Conservation (phyloP, 2,113 vertebrate species). For the Phaethornis superciliosus region DNA sequence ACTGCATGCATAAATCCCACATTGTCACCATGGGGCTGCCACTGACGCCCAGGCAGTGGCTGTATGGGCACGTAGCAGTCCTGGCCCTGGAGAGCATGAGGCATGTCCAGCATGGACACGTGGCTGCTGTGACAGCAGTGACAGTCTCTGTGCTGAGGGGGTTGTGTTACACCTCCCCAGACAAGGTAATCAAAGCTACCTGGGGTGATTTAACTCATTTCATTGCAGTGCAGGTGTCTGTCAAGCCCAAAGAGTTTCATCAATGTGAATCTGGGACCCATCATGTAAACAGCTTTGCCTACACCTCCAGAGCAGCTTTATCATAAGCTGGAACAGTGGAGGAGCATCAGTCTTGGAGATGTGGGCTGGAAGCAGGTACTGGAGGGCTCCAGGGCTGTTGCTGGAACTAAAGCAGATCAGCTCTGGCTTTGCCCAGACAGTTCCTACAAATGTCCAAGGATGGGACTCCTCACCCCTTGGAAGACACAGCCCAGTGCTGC, state of each 20-base stretch:
- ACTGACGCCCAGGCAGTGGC: not conserved
- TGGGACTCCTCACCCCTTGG: not conserved
- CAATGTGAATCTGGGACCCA: not conserved
- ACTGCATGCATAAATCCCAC: not conserved
- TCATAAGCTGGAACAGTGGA: not conserved
- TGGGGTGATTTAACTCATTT: not conserved
- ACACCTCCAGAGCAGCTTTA: not conserved
- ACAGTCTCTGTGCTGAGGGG: not conserved
- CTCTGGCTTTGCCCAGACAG: not conserved
- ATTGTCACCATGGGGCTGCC: not conserved
- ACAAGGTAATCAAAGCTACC: not conserved
- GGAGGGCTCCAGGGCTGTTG: not conserved
- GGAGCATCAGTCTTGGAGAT: not conserved
- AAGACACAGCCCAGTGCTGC: not conserved
- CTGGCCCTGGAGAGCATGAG: fast-evolving
- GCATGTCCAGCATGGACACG: not conserved
- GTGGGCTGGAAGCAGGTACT: not conserved
- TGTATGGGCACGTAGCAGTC: fast-evolving
- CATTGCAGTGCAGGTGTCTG: not conserved
- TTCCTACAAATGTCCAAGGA: not conserved
- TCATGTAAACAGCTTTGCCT: not conserved
- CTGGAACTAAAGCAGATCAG: not conserved
- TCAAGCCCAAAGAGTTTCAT: not conserved
- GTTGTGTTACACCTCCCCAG: not conserved
- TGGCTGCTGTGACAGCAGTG: not conserved